Conservation (phyloP, 2,113 vertebrate genomes). For the Pavo muticus region DNA sequence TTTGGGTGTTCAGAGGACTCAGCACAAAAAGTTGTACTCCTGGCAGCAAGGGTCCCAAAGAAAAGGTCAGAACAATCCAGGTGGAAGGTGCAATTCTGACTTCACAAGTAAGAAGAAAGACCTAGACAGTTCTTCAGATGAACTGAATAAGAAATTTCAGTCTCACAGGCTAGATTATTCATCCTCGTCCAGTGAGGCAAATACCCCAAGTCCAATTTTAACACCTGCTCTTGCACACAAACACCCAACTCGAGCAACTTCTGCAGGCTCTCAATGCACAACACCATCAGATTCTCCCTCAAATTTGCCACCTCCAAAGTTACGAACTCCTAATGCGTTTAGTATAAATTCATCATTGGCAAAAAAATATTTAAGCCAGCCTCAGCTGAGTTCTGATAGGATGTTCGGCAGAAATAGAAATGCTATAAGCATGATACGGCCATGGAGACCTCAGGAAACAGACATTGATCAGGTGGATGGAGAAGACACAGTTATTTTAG, state of each 20-base stretch:
- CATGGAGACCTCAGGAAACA: conserved; percentile 87
- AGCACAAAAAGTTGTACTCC: conserved; percentile 76
- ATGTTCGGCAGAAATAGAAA: conserved; percentile 89
- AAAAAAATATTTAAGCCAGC: conserved; percentile 96
- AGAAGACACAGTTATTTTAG: conserved; percentile 73
- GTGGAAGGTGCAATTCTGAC: conserved; percentile 68
- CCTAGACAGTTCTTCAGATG: conserved; percentile 85
- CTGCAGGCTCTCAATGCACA: conserved; percentile 5
- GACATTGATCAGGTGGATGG: conserved; percentile 85
- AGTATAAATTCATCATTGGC: conserved; percentile 78
- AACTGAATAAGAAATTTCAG: conserved; percentile 91
- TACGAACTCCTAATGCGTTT: conserved; percentile 84
- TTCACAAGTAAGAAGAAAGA: conserved; percentile 75
- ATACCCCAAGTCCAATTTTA: conserved; percentile 81
- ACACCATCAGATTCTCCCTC: conserved; percentile 30
- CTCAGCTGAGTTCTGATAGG: conserved; percentile 85
- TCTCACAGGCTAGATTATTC: conserved; percentile 90
- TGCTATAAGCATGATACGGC: conserved; percentile 96
- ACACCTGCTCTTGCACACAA: conserved; percentile 75
- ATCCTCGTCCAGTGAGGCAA: conserved; percentile 86
- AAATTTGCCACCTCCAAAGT: conserved; percentile 81
- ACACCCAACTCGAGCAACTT: conserved; percentile 45
- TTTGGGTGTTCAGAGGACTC: conserved; percentile 76
- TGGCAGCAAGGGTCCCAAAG: conserved; percentile 80
- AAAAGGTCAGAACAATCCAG: conserved; percentile 67